These are phyloP conservation scores for Phycodurus eques DNA, from an alignment of 2,113 vertebrate species.

Conservation along the genomic window DNA sequence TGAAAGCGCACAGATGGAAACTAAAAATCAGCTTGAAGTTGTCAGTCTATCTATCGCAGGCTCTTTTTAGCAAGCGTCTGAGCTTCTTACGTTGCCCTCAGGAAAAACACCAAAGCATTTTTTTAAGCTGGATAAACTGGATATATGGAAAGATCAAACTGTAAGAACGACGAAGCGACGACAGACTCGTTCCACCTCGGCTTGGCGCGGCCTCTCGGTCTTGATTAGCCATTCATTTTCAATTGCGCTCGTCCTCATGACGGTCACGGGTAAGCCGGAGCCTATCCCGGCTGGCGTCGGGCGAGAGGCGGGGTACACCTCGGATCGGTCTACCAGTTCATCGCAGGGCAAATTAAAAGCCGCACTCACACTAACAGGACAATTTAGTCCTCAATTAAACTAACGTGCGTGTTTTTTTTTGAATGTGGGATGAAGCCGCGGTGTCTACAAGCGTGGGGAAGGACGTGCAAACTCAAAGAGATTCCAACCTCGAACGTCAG, in stretches of 20 bases:
- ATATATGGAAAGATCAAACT: conserved; percentile 16
- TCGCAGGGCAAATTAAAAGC: no score
- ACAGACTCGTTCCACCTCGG: background rate
- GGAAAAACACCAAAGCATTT: conserved; percentile 1
- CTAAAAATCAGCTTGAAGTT: conserved; percentile 1
- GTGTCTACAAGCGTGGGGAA: background rate
- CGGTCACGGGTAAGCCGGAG: background rate
- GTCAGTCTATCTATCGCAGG: conserved; percentile 9
- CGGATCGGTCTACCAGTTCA: no score
- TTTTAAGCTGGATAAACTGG: background rate
- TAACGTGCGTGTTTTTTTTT: no score
- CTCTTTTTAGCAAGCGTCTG: conserved; percentile 40
- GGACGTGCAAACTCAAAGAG: background rate
- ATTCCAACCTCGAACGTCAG: background rate
- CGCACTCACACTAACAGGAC: no score
- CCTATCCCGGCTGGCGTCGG: background rate
- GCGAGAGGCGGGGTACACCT: no score
- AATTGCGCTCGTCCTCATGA: no score
- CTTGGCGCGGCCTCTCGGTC: background rate
- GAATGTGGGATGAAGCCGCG: no score
- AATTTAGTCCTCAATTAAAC: no score
- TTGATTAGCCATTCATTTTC: no score
- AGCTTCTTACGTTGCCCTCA: conserved; percentile 36
- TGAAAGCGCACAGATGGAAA: background rate
- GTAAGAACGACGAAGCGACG: background rate